Evolutionary conservation across 92 coral and sea anemone species (phyloP), one percentile per base, ranked within the genome.

Genomic region (Umimayanthus kanabou): DNA sequence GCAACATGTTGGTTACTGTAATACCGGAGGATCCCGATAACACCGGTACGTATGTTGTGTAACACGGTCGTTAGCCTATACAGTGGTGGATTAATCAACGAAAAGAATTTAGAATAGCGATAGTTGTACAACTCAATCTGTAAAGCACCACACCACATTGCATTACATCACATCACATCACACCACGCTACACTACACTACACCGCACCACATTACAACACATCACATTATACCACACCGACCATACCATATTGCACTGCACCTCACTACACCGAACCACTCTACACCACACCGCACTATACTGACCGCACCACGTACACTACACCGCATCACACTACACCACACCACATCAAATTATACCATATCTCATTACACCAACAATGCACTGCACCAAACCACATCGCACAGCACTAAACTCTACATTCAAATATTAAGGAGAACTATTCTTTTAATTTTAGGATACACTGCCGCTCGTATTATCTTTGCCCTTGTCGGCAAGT

Each of bases 401-500:
- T 10, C 33, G 3, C 64, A 25, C 18, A 0, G 18, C 53, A 42
- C 9, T 10, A 23, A 45, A 45, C 29, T 76, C 15, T 40, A 22
- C 73, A 2, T 18, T 71, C 28, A 71, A 18, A 4, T 28, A 28
- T 71, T 71, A 16, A 71, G 15, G 28, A n/a, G 39, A 28, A 33
- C 28, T 50, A 50, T 61, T 50, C 8, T 77, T 40, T 15, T 65
- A 0, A 47, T 47, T 79, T 20, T 71, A 96, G 98, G 98, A n/a
- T 94, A 86, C 82, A 87, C 94, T 37, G 96, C 93, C 26, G 98
- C 95, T 39, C 96, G 98, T 72, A 96, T 96, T 77, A 90, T 93
- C 66, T 94, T 96, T 66, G 98, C 98, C 2, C 88, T 96, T 88
- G 57, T 89, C 23, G 98, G 98, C 85, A 96, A 96, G 84, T 94